phyloP scores from a whole-genome alignment of 2,113 vertebrate genomes.

The Crotalus viridis region DNA sequence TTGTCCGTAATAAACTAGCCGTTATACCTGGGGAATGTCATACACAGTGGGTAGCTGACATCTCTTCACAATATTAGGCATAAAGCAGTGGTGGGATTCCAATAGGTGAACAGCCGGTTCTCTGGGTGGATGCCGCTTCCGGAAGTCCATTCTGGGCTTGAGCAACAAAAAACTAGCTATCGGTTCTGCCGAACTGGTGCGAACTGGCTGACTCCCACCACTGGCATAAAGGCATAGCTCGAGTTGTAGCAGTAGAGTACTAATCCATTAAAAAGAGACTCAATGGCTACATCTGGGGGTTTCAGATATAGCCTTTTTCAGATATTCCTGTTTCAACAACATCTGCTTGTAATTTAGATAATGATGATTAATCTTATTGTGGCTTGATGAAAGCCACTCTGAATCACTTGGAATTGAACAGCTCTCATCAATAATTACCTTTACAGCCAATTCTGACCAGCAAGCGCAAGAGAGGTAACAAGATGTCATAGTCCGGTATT shows the following conservation, averaged over 20 bases:
- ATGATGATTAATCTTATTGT: not conserved
- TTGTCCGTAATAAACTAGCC: not conserved
- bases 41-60: not conserved
- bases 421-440: constrained; percentile 71
- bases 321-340: not conserved
- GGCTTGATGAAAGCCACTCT: not conserved
- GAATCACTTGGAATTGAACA: not conserved
- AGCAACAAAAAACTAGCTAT: too few species aligned
- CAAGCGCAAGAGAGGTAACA: constrained; percentile 82
- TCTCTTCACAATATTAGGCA: not conserved
- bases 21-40: not conserved
- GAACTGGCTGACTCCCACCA: too few species aligned
- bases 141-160: too few species aligned
- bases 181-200: too few species aligned
- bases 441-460: constrained; percentile 85
- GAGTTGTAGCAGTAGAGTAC: not conserved
- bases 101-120: too few species aligned
- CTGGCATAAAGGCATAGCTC: not conserved
- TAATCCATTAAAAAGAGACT: not conserved
- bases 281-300: not conserved
- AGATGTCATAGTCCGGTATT: constrained; percentile 67
- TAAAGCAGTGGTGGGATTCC: not conserved
- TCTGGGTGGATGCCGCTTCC: too few species aligned
- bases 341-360: not conserved
- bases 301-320: too few species aligned